These are phyloP conservation scores for Catocala sponsa DNA, from an alignment of 2,888 invertebrate species.

Conservation along the genomic window DNA sequence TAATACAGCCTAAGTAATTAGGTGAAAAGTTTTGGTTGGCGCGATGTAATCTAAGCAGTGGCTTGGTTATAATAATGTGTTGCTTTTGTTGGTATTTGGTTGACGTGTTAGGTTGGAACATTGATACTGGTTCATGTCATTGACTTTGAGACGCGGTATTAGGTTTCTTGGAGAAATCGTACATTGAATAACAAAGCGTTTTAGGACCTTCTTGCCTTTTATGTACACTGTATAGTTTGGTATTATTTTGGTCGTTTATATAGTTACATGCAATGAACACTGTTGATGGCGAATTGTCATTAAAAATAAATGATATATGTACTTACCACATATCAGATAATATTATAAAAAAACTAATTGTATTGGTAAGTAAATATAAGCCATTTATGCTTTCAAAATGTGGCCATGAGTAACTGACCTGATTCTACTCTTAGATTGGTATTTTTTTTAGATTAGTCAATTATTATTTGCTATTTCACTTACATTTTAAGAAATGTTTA, in stretches of 20 bases:
- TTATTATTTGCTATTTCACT: no score
- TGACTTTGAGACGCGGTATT: conserved; percentile 18
- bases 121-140: conserved; percentile 25
- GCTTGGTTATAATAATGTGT: conserved; percentile 37
- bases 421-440: no score
- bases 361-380: no score
- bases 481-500: no score
- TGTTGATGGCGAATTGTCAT: no score
- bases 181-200: conserved; percentile 22
- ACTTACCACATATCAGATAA: no score
- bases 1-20: conserved; percentile 86
- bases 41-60: conserved; percentile 66
- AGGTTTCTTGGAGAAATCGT: conserved; percentile 14
- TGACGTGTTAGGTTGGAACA: conserved; percentile 24
- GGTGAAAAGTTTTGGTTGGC: conserved; percentile 77
- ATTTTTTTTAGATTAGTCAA: no score
- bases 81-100: conserved; percentile 39
- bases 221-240: neutral
- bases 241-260: neutral
- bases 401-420: no score
- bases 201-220: neutral
- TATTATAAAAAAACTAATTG: no score
- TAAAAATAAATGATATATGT: no score
- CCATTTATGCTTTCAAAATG: no score
- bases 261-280: no score